A percentile compares a stretch with the other conserved stretches of the same genome.
phyloP scores from a whole-genome alignment of 1,140 invertebrate genomes.

The Drosophila kikkawai region DNA sequence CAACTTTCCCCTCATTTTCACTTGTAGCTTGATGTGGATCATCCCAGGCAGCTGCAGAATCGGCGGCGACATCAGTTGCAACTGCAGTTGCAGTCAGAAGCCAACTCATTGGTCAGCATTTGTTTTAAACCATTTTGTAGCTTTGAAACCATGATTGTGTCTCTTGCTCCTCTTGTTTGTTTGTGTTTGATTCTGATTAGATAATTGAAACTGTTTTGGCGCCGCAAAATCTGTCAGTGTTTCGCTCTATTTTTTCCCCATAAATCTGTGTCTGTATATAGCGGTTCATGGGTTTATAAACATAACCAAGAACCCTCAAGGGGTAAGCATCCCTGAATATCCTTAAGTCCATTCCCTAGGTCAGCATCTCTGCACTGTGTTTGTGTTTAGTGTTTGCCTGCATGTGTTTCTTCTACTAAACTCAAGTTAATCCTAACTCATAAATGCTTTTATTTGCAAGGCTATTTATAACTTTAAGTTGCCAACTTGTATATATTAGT shows the following conservation, averaged over 20 bases:
- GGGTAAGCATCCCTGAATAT: slow-evolving; percentile 16
- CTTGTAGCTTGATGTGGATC: slow-evolving; percentile 39
- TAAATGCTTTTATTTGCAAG: slow-evolving; percentile 25
- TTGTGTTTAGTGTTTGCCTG: neutral
- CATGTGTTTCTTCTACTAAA: slow-evolving; percentile 9
- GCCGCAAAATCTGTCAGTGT: slow-evolving; percentile 39
- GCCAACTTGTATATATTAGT: slow-evolving; percentile 1
- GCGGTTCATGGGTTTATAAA: slow-evolving; percentile 5
- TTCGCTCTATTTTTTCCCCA: slow-evolving; percentile 6
- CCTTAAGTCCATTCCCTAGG: neutral
- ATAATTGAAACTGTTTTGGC: slow-evolving; percentile 13
- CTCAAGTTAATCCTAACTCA: neutral
- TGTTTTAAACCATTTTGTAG: slow-evolving; percentile 9
- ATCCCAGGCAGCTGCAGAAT: slow-evolving; percentile 20
- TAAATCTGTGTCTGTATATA: slow-evolving; percentile 3
- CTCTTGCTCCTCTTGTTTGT: slow-evolving; percentile 3
- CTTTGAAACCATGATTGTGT: slow-evolving; percentile 24
- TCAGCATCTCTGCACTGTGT: slow-evolving; percentile 5
- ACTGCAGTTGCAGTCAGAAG: slow-evolving; percentile 16
- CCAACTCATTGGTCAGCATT: slow-evolving; percentile 34
- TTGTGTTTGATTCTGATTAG: slow-evolving; percentile 16
- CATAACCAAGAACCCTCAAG: neutral
- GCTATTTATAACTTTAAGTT: slow-evolving; percentile 12
- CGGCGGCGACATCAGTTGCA: slow-evolving; percentile 20
- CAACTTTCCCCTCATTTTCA: slow-evolving; percentile 28